Evolutionary conservation across 2,888 invertebrate species (phyloP).

Genomic region (Drosophila infuscata): DNA sequence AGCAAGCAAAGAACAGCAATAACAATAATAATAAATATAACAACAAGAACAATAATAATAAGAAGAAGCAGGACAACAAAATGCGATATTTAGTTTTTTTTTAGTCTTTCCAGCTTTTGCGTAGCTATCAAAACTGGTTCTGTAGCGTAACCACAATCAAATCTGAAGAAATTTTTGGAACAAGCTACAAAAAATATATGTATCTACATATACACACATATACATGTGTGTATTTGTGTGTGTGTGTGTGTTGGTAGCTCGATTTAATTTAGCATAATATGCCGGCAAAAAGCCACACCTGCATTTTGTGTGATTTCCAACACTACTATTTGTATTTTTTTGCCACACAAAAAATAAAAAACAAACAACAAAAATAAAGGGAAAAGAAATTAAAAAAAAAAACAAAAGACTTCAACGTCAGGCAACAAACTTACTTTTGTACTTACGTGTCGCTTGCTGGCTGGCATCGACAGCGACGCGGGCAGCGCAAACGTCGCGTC

Average conservation of each 20-base stretch:
- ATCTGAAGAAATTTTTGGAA: slow-evolving; percentile 33
- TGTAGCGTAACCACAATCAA: slow-evolving; percentile 21
- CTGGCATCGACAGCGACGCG: slow-evolving; percentile 13
- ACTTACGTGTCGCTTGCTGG: slow-evolving; percentile 40
- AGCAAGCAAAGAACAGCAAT: slow-evolving; percentile 22
- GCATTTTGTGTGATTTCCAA: slow-evolving; percentile 39
- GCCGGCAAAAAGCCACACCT: slow-evolving; percentile 51
- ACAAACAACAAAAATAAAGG: slow-evolving; percentile 9
- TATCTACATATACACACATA: not conserved
- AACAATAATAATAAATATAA: slow-evolving; percentile 13
- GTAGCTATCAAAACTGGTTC: slow-evolving; percentile 53
- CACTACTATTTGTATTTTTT: slow-evolving; percentile 27
- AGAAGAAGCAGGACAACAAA: not conserved
- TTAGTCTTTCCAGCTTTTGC: slow-evolving; percentile 32
- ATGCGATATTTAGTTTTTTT: not conserved
- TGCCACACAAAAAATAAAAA: not conserved
- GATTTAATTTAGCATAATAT: slow-evolving; percentile 20
- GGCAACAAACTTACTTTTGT: slow-evolving; percentile 45
- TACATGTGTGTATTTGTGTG: not conserved
- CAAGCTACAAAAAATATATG: slow-evolving; percentile 18
- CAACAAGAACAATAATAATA: not conserved
- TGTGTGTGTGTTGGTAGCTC: slow-evolving; percentile 25
- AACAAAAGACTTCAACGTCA: slow-evolving; percentile 63
- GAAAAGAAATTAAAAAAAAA: slow-evolving; percentile 14
- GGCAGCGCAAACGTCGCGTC: slow-evolving; percentile 29